Conservation (phyloP, 1,140 invertebrate genomes). For the Myzus persicae region DNA sequence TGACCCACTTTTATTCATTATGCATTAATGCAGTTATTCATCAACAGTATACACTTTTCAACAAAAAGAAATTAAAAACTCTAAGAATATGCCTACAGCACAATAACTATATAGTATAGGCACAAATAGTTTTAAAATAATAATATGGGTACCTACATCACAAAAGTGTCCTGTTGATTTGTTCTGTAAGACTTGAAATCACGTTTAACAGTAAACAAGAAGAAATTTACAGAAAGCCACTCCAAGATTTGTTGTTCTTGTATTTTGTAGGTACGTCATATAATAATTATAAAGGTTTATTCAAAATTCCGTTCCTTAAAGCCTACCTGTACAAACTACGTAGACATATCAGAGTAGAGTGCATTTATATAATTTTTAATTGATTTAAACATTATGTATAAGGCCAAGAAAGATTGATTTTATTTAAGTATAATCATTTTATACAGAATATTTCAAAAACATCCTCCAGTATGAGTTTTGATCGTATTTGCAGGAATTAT, state of each 20-base stretch:
- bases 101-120: not conserved
- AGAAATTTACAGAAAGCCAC: not conserved
- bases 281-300: not conserved
- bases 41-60: not conserved
- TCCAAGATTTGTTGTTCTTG: not conserved
- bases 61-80: constrained; percentile 23
- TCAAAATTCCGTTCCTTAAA: not conserved
- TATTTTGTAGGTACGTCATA: not conserved
- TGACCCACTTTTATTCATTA: constrained; percentile 21
- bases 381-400: not conserved
- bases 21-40: not conserved
- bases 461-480: not conserved
- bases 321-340: not conserved
- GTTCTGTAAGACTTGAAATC: not conserved
- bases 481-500: not conserved
- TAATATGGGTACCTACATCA: not conserved
- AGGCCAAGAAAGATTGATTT: not conserved
- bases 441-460: not conserved
- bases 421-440: not conserved
- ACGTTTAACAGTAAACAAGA: not conserved
- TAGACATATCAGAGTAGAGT: not conserved
- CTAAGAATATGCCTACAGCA: not conserved
- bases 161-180: constrained; percentile 47
- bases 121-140: not conserved
- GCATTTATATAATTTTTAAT: not conserved